Evolutionary conservation across 2,888 invertebrate species (phyloP), one percentile per base, ranked within the genome.

Genomic region (Spodoptera picta): DNA sequence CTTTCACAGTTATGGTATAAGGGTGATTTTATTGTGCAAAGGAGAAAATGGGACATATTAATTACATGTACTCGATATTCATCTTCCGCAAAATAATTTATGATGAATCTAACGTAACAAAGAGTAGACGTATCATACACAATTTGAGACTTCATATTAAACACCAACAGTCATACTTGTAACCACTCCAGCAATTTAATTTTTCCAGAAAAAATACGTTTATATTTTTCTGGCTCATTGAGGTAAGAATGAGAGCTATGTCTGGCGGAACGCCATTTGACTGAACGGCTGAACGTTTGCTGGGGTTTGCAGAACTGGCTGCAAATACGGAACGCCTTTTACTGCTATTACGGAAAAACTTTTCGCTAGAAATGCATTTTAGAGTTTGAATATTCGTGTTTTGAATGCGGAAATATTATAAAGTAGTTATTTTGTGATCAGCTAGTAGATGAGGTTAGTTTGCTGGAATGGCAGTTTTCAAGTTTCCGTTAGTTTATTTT

Each of bases 181-280:
- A 36, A 2, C 7, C 36, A 9, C 9, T 36, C 36, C 6, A 36
- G 27, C 27, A 27, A 27, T 7, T 57, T 4, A 46, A 60, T n/a
- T 27, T 31, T 55, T 12, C 7, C 36, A 48, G 51, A 46, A 73
- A 47, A 69, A 73, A 60, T 48, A 55, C 11, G 36, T 52, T 55
- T 55, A 49, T 72, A 61, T 59, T 62, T 74, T 60, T 69, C 41
- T 44, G 54, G 48, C 50, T 78, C 55, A 75, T 63, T 74, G 75
- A 54, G 48, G 52, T 56, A 23, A 54, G 69, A 74, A 78, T 66
- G 59, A 65, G 53, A 49, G 60, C 46, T 45, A 51, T 51, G 61
- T 57, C 50, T 64, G 65, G 63, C 63, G 27, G 43, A 60, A 49
- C 49, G 60, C 65, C 60, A 78, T 62, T 60, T 50, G 45, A 52